A percentile compares a stretch with the other conserved stretches of the same genome.
Conservation (phyloP, 2,113 vertebrate species). For the Nicator chloris region DNA sequence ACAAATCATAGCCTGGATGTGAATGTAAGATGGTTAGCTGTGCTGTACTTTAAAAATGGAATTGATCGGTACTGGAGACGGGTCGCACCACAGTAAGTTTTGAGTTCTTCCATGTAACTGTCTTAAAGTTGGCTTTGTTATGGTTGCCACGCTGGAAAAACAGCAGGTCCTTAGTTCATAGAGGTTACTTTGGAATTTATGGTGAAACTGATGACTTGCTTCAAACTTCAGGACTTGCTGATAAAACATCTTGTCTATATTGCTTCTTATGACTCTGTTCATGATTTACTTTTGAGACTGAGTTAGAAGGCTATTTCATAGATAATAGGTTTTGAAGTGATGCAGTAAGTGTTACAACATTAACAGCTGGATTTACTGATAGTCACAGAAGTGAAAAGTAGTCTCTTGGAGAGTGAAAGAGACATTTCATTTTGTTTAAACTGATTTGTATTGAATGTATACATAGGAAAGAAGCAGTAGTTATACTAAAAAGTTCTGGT, state of each 20-base stretch:
- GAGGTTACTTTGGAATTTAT: not conserved
- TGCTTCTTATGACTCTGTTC: not conserved
- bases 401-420: not conserved
- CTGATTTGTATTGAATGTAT: not conserved
- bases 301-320: not conserved
- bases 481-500: not conserved
- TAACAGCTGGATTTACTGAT: not conserved
- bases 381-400: not conserved
- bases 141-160: not conserved
- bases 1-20: slow-evolving; percentile 94
- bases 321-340: not conserved
- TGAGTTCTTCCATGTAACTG: not conserved
- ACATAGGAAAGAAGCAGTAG: not conserved
- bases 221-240: not conserved
- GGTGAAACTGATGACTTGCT: not conserved
- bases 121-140: not conserved
- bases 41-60: slow-evolving; percentile 98
- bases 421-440: not conserved
- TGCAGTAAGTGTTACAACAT: fast-evolving
- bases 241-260: not conserved
- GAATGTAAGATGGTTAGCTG: slow-evolving; percentile 96
- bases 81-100: slow-evolving; percentile 91
- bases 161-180: not conserved
- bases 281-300: not conserved
- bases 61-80: slow-evolving; percentile 99